Base-by-base conservation (phyloP, 92 coral and sea anemone species). In the Epizoanthus ramosus region DNA sequence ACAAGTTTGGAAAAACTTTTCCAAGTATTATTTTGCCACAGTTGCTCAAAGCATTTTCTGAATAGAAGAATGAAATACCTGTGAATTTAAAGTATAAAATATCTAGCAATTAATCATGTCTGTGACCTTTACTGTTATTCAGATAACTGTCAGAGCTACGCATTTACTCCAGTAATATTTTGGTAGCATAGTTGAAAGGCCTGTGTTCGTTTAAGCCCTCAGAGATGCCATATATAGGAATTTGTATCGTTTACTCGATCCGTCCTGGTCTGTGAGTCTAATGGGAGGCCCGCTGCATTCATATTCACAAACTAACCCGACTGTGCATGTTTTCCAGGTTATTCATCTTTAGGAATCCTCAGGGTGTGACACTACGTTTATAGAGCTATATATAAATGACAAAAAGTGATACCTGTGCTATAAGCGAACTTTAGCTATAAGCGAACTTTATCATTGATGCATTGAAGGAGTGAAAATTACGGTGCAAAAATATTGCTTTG, bases 111-210 rank as follows among this genome's bases (percentile, higher is more conserved):
- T 25, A 67, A 67, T 67, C 23, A 28, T 67, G 18, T 17, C 28
- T 12, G 18, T 33, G 72, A 67, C 50, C 50, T 67, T 33, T 33
- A 24, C 28, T 67, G 70, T 25, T 31, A 24, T 14, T 12, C 8
- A 2, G 1, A 7, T 50, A 17, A 69, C 74, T 25, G 74, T 33
- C 25, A 19, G 72, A 33, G 39, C 39, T 12, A 50, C 47, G 31
- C n/a, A 19, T 28, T 28, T 33, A 28, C 47, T 67, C 8, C 22
- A 22, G 50, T 23, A 69, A 39, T 19, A 47, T 45, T 45, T 45
- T 45, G n/a, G n/a, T 24, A 71, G 14, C 75, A 71, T 41, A 70
- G 22, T 39, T 45, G 58, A 45, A 71, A 71, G n/a, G 58, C 50
- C 43, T 25, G 43, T 14, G 14, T 53, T 39, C 15, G 9, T 16